Percentiles rank a stretch among this genome's conserved stretches.
These are phyloP conservation scores for Rhopalosiphum nymphaeae DNA, from an alignment of 2,888 invertebrate genomes.

Conservation along the genomic window DNA sequence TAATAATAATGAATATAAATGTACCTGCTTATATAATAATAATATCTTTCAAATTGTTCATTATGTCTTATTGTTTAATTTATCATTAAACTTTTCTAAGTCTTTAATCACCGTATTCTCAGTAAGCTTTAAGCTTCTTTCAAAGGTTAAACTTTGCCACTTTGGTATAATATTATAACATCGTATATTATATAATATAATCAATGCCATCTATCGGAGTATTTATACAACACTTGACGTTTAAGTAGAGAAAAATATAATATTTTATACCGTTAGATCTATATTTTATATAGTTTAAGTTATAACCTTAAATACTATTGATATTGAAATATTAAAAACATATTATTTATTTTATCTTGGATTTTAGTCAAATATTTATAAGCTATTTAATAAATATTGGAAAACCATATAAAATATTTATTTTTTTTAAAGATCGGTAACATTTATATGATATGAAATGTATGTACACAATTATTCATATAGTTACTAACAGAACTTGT, in stretches of 20 bases:
- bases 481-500: background rate
- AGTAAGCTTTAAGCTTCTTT: background rate
- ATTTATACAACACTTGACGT: background rate
- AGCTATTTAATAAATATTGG: background rate
- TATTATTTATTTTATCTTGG: background rate
- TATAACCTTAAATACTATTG: background rate
- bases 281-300: background rate
- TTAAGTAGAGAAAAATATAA: background rate
- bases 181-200: background rate
- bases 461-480: background rate
- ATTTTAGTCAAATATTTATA: background rate
- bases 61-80: background rate
- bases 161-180: background rate
- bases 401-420: background rate
- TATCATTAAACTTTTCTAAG: background rate
- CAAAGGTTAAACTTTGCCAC: background rate
- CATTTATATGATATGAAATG: background rate
- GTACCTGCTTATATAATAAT: background rate
- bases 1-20: background rate
- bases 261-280: background rate
- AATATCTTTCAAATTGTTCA: background rate
- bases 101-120: background rate
- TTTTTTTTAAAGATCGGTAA: background rate
- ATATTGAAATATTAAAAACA: background rate
- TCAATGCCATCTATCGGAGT: slow-evolving; percentile 29